Percentiles rank a stretch among this genome's conserved stretches.
These are phyloP conservation scores for Labia minor DNA, from an alignment of 2,888 invertebrate genomes.

Conservation along the genomic window DNA sequence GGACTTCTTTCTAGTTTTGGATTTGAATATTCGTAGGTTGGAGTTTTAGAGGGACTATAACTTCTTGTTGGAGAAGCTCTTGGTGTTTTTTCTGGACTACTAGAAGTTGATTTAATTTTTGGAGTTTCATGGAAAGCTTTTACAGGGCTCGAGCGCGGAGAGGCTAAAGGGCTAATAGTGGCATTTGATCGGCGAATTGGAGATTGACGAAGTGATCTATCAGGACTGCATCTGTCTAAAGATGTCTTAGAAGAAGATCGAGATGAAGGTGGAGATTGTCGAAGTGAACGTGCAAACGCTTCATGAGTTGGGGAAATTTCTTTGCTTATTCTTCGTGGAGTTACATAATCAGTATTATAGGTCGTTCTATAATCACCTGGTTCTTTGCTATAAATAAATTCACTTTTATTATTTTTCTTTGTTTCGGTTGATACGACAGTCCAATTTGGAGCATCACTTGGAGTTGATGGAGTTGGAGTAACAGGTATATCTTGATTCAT, in stretches of 20 bases:
- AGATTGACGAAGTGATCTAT: slow-evolving; percentile 18
- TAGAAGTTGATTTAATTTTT: background rate
- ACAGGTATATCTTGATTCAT: background rate
- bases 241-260: slow-evolving; percentile 33
- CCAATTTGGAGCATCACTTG: slow-evolving; percentile 14
- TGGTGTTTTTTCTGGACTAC: slow-evolving; percentile 16
- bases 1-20: slow-evolving; percentile 13
- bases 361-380: slow-evolving; percentile 46
- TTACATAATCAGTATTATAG: slow-evolving; percentile 47
- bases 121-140: slow-evolving; percentile 26
- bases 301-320: slow-evolving; percentile 63
- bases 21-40: slow-evolving; percentile 8
- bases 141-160: slow-evolving; percentile 28
- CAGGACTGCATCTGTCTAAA: slow-evolving; percentile 26
- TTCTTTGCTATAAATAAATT: background rate
- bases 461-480: slow-evolving; percentile 8
- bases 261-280: slow-evolving; percentile 42
- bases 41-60: slow-evolving; percentile 22
- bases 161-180: slow-evolving; percentile 28
- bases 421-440: slow-evolving; percentile 14
- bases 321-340: slow-evolving; percentile 44
- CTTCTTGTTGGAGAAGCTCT: slow-evolving; percentile 20
- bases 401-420: background rate
- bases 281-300: slow-evolving; percentile 61
- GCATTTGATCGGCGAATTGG: slow-evolving; percentile 23